Base-by-base conservation (phyloP, 2,888 invertebrate genomes). In the Trachelus iudaicus region DNA sequence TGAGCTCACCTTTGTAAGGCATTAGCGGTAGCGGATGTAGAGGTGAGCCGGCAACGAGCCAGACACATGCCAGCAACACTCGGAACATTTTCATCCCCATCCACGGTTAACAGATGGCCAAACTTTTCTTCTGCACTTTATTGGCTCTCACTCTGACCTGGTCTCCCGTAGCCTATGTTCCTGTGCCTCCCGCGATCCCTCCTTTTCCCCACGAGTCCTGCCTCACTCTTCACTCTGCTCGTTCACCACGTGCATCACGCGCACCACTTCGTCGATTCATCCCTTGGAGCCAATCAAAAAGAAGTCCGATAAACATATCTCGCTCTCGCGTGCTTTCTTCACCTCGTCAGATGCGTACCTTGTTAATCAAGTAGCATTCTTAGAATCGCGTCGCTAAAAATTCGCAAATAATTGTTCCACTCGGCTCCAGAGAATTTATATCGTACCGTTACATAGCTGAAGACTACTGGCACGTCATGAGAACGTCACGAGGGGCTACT, bases 21-120 rank as follows among this genome's bases (percentile, higher is more conserved):
- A 86, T 85, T 81, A 87, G 79, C 82, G 86, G 82, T 82, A 82
- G 83, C 74, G 85, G 85, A 81, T 86, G 83, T 83, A 87, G 85
- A 82, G 87, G 87, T 79, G 85, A 85, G 83, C 86, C 87, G 85
- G 85, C 85, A 84, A 85, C 87, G 81, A 87, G 85, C 85, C 87
- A 86, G 84, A 85, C 84, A 85, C 86, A 87, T 84, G 84, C 83
- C 84, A 87, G 84, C 82, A 87, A 81, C 83, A 84, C 84, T 79
- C 85, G 84, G 81, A 87, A 85, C 86, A 85, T 87, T 85, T 86
- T 87, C 85, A 83, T 78, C 84, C 83, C 83, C 81, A 84, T 86
- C 86, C 85, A 84, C 85, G 77, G 77, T 79, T 82, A 83, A 81
- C 83, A 80, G 82, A 83, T 83, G 81, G 84, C 30, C 30, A 84